Evolutionary conservation across 2,797 vertebrate species (phyloP).

Genomic region (Phyllotis vaccarum): DNA sequence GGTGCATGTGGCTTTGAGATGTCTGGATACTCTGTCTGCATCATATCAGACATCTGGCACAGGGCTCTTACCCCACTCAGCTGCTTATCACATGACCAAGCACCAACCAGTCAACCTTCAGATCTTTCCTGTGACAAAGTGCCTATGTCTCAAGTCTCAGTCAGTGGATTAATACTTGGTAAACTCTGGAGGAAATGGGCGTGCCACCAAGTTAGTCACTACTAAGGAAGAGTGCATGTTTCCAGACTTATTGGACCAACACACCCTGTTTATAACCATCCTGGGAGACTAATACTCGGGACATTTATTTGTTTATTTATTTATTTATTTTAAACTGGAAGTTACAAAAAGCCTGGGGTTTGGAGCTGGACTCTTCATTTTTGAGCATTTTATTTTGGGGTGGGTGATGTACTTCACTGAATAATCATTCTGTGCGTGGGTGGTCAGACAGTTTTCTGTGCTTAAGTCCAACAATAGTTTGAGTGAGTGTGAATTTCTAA

Average conservation of each 20-base stretch:
- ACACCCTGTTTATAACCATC: background rate
- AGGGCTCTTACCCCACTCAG: background rate
- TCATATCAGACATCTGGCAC: no score
- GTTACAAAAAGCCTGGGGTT: background rate
- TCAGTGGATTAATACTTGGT: background rate
- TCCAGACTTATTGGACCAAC: background rate
- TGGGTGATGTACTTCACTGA: background rate
- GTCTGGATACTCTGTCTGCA: accelerated
- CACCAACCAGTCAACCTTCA: accelerated
- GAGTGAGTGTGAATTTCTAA: background rate
- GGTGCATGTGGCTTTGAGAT: accelerated
- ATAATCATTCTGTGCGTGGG: background rate
- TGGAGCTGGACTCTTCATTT: background rate
- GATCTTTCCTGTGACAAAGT: accelerated
- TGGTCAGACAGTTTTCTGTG: background rate
- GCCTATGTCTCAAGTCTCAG: no score
- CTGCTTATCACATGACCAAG: background rate
- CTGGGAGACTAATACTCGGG: background rate
- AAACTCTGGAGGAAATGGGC: background rate
- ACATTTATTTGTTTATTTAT: background rate
- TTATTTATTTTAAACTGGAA: background rate
- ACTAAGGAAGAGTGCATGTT: accelerated
- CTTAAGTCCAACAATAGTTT: background rate
- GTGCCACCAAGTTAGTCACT: background rate
- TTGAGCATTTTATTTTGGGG: background rate